These are phyloP conservation scores for Pampus argenteus DNA, from an alignment of 2,797 vertebrate species.

Conservation along the genomic window DNA sequence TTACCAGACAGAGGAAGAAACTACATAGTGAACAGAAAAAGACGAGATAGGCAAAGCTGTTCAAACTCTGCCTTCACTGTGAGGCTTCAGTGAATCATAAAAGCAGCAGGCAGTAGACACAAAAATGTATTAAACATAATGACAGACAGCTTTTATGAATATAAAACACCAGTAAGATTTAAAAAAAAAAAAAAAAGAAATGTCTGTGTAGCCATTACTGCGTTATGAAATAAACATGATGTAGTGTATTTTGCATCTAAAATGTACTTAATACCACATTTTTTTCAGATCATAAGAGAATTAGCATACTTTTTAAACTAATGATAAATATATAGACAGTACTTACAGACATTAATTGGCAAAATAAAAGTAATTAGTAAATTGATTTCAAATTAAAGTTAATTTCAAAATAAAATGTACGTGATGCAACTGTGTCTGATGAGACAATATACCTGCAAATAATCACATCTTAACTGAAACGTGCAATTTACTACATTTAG, in stretches of 20 bases:
- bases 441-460: not conserved
- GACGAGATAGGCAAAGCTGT: conserved; percentile 43
- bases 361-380: not conserved
- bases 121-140: conserved; percentile 13
- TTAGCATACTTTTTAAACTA: not conserved
- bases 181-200: too few species aligned
- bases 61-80: conserved; percentile 1
- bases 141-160: conserved; percentile 32
- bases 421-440: not conserved
- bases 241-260: not conserved
- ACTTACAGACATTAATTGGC: not conserved
- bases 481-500: not conserved
- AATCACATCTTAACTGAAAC: not conserved
- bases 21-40: not conserved
- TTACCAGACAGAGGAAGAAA: not conserved
- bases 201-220: not conserved
- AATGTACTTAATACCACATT: not conserved
- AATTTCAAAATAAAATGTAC: not conserved
- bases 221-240: not conserved
- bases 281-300: not conserved
- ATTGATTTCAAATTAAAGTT: not conserved
- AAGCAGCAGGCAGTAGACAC: conserved; percentile 4
- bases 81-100: conserved; percentile 24
- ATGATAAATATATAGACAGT: not conserved
- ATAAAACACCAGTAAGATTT: conserved; percentile 29